Evolutionary conservation across 2,888 invertebrate species (phyloP).

Genomic region (Nebria brevicollis): DNA sequence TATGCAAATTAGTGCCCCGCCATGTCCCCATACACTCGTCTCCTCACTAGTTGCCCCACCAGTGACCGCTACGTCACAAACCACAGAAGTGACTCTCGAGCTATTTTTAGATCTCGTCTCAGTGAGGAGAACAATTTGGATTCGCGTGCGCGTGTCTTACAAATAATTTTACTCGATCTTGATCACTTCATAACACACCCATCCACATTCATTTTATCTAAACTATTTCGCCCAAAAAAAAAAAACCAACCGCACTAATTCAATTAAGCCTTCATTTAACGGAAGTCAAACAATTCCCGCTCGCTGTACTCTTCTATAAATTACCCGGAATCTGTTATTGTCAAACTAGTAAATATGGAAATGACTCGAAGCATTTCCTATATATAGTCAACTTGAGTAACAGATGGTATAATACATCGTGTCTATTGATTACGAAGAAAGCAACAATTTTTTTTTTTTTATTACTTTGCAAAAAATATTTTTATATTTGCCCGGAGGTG

Average conservation of each 20-base stretch:
- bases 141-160: background rate
- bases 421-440: background rate
- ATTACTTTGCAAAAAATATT: background rate
- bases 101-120: conserved; percentile 40
- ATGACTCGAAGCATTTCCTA: background rate
- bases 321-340: background rate
- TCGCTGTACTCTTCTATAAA: background rate
- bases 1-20: conserved; percentile 31
- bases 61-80: conserved; percentile 22
- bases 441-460: background rate
- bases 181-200: background rate
- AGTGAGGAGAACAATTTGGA: conserved; percentile 16
- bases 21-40: background rate
- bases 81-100: conserved; percentile 22
- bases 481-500: background rate
- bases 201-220: background rate
- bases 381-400: background rate
- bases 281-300: background rate
- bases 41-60: background rate
- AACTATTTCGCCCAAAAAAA: background rate
- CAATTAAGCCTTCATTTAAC: no score
- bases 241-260: no score
- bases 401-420: background rate
- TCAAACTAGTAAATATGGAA: background rate
- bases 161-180: background rate